These are phyloP conservation scores for Psittacula echo DNA, from an alignment of 2,797 vertebrate species.

Conservation along the genomic window DNA sequence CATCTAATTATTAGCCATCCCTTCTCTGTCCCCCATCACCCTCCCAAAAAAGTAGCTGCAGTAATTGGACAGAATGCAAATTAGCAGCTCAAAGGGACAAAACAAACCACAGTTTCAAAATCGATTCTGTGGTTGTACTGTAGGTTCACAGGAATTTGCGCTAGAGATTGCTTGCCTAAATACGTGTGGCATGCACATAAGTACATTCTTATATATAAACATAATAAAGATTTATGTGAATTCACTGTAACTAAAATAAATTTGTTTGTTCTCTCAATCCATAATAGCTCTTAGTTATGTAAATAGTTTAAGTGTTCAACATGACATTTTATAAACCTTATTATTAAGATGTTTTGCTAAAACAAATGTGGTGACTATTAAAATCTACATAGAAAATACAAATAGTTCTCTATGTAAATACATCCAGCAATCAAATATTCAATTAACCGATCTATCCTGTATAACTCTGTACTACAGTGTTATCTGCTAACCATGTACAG, in stretches of 20 bases:
- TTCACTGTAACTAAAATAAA: slow-evolving; percentile 45
- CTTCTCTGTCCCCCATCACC: background rate
- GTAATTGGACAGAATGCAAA: background rate
- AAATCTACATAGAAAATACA: slow-evolving; percentile 59
- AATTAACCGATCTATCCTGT: slow-evolving; percentile 54
- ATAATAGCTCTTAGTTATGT: slow-evolving; percentile 38
- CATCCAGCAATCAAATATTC: slow-evolving; percentile 54
- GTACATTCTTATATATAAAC: background rate
- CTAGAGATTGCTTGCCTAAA: background rate
- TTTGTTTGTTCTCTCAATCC: slow-evolving; percentile 44
- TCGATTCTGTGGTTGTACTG: background rate
- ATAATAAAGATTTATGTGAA: slow-evolving; percentile 42
- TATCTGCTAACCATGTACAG: slow-evolving; percentile 23
- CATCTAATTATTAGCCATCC: background rate
- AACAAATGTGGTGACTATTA: slow-evolving; percentile 61
- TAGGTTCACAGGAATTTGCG: background rate
- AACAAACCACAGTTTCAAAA: background rate
- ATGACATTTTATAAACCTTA: slow-evolving; percentile 57
- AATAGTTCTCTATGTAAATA: slow-evolving; percentile 64
- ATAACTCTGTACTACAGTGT: slow-evolving; percentile 22
- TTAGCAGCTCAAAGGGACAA: background rate
- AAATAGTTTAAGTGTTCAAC: slow-evolving; percentile 58
- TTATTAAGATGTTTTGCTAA: slow-evolving; percentile 49
- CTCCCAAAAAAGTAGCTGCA: background rate
- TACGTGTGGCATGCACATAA: background rate